phyloP scores from a whole-genome alignment of 2,888 invertebrate genomes.

The Campoplex nolae region DNA sequence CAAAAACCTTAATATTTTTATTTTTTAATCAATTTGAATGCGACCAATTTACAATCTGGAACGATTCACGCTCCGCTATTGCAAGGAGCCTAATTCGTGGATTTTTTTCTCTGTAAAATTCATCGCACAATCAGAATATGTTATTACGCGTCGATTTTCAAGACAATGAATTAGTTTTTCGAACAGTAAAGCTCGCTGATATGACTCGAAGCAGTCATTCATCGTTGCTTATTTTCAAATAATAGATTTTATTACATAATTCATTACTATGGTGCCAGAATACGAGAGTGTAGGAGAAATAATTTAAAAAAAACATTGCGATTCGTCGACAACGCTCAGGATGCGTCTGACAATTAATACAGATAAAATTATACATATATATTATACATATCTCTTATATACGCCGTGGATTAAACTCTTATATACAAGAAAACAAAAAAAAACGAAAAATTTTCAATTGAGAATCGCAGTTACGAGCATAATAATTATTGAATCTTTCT shows the following conservation, averaged over 20 bases:
- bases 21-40: constrained; percentile 10
- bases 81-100: not conserved
- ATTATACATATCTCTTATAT: constrained; percentile 20
- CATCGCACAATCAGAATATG: not conserved
- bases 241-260: not conserved
- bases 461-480: constrained; percentile 41
- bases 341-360: not conserved
- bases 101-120: not conserved
- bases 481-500: constrained; percentile 39
- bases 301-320: not conserved
- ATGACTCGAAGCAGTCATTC: not conserved
- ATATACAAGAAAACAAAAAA: not conserved
- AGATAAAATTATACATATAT: constrained; percentile 9
- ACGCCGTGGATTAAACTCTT: not conserved
- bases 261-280: constrained; percentile 52
- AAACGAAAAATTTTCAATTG: constrained; percentile 20
- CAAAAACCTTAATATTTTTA: not conserved
- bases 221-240: not conserved
- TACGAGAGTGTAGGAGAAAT: constrained; percentile 25
- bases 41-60: not conserved
- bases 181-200: not conserved
- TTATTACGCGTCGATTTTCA: not conserved
- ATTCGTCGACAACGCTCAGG: not conserved
- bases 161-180: not conserved
- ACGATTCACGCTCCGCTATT: not conserved